A percentile compares a stretch with the other conserved stretches of the same genome.
These are phyloP conservation scores for Drosophila sordidula DNA, from an alignment of 2,888 invertebrate genomes.

Conservation along the genomic window DNA sequence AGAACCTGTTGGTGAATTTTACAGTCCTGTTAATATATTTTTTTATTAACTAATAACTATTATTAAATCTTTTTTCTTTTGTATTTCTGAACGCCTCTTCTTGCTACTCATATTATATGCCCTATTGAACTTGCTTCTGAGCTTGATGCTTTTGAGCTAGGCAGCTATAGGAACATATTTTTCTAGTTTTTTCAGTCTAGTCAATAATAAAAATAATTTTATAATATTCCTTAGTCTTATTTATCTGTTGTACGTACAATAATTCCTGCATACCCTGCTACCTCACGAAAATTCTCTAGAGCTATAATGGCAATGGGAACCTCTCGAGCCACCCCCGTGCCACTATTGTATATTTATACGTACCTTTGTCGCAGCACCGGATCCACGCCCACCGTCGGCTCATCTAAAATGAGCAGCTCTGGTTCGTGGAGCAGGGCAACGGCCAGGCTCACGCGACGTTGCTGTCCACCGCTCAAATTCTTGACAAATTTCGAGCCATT, in stretches of 20 bases:
- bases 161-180: neutral
- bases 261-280: neutral
- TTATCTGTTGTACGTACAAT: too few relatives aligned
- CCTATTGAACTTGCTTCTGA: too few relatives aligned
- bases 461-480: slow-evolving; percentile 95
- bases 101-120: too few relatives aligned
- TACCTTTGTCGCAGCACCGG: slow-evolving; percentile 93
- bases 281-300: neutral
- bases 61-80: too few relatives aligned
- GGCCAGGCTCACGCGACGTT: slow-evolving; percentile 94
- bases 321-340: neutral
- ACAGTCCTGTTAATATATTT: too few relatives aligned
- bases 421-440: slow-evolving; percentile 95
- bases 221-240: neutral
- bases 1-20: too few relatives aligned
- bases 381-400: slow-evolving; percentile 97
- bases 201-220: too few relatives aligned
- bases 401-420: slow-evolving; percentile 95
- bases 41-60: too few relatives aligned
- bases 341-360: slow-evolving; percentile 24
- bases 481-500: slow-evolving; percentile 88
- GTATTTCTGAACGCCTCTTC: too few relatives aligned
- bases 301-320: neutral
- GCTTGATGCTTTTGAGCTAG: too few relatives aligned
- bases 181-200: too few relatives aligned